A percentile compares a stretch with the other conserved stretches of the same genome.
phyloP scores from a whole-genome alignment of 2,113 vertebrate genomes.

The Nycticebus coucang region DNA sequence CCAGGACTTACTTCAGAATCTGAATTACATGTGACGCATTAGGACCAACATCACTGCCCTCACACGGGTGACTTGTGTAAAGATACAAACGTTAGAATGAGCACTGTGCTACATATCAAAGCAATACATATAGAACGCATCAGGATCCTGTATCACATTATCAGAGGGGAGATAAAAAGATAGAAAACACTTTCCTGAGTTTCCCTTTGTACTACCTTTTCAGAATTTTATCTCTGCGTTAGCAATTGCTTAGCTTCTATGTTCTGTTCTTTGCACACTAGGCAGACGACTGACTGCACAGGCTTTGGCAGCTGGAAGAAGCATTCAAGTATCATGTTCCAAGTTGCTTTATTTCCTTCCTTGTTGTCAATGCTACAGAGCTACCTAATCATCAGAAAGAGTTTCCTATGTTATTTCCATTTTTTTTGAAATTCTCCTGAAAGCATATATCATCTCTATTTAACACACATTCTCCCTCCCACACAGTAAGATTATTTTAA shows the following conservation, averaged over 20 bases:
- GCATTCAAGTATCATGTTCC: background rate
- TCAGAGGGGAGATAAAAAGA: background rate
- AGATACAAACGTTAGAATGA: background rate
- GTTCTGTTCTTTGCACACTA: background rate
- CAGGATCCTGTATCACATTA: background rate
- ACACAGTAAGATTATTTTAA: background rate
- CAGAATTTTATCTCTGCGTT: background rate
- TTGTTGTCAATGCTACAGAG: background rate
- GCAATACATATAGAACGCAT: no score
- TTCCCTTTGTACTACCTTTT: background rate
- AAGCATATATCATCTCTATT: background rate
- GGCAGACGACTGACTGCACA: background rate
- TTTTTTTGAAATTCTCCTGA: background rate
- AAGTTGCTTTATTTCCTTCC: background rate
- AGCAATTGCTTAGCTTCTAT: background rate
- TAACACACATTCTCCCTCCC: background rate
- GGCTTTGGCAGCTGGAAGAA: background rate
- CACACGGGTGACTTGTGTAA: background rate
- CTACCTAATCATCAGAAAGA: background rate
- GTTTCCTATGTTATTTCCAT: background rate
- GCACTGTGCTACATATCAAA: background rate
- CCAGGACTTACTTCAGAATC: background rate
- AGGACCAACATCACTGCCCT: background rate
- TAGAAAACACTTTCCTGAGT: background rate
- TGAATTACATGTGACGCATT: background rate